Base-by-base conservation (phyloP, 1,140 invertebrate species). In the Melipona quadrifasciata region DNA sequence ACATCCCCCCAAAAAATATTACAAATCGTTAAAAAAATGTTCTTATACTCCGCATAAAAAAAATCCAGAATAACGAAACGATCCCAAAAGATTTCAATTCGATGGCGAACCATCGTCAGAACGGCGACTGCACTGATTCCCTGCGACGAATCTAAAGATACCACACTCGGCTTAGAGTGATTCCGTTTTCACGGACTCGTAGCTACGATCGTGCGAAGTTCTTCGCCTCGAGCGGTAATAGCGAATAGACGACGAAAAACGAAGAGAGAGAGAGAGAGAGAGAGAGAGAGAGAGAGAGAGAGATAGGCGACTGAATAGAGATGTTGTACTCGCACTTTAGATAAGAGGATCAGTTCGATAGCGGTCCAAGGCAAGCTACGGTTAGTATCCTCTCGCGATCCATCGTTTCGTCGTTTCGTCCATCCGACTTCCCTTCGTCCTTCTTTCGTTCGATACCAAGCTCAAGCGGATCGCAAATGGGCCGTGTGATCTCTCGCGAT, bases 241-340 rank as follows among this genome's bases (percentile, higher is more conserved):
- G 10, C 1, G 47, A 31, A 75, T 34, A 70, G 47, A n/a, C 17
- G 27, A 34, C 68, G 3, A 27, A 27, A 34, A 47, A 47, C 39
- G 6, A 47, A 0, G 6, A 47, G 39, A 47, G 39, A 47, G 39
- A 47, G 39, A 47, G 8, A 47, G 39, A 47, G 39, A 10, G 6
- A 47, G 39, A 47, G 39, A 47, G 39, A 47, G 8, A 47, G 6
- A 39, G 34, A 39, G 5, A 11, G 16, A 39, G 24, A 39, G 3
- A 6, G 10, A 6, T 31, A 12, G 76, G 19, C 8, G 47, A 68
- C 67, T 24, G 74, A 73, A 88, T 87, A 83, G 80, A 87, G 65
- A 88, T 72, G 87, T 87, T 84, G 80, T 27, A 76, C 76, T 71
- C 10, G 68, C 34, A 84, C 64, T 73, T 84, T 67, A 80, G 81